Evolutionary conservation across 2,888 invertebrate genomes (phyloP).

Genomic region (Trichogramma evanescens): DNA sequence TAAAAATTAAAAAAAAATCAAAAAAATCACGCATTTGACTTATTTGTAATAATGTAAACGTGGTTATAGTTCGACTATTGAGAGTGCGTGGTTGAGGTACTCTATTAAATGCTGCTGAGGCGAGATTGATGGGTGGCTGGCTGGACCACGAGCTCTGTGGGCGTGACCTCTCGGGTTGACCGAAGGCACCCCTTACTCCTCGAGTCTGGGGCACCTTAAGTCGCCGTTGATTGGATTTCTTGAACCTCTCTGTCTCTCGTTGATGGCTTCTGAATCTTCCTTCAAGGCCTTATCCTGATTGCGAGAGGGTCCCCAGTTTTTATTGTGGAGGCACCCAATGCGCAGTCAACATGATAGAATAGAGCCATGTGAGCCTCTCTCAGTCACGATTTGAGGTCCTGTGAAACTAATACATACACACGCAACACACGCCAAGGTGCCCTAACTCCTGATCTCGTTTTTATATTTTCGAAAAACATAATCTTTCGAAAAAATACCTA

Average conservation of each 20-base stretch:
- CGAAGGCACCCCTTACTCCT: conserved; percentile 12
- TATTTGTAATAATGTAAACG: not conserved
- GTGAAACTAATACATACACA: conserved; percentile 49
- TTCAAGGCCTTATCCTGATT: conserved; percentile 31
- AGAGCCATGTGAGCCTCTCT: conserved; percentile 19
- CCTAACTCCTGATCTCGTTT: conserved; percentile 26
- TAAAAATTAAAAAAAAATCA: not conserved
- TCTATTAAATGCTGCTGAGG: conserved; percentile 42
- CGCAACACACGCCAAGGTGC: conserved; percentile 46
- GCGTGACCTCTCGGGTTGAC: conserved; percentile 12
- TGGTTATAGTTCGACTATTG: conserved; percentile 39
- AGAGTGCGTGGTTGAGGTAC: conserved; percentile 46
- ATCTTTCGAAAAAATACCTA: conserved; percentile 2
- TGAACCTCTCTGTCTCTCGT: conserved; percentile 13
- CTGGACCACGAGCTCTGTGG: conserved; percentile 22
- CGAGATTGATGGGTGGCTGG: conserved; percentile 28
- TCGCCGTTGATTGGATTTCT: conserved; percentile 29
- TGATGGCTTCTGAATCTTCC: not conserved
- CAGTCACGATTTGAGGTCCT: conserved; percentile 39
- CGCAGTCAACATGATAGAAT: conserved; percentile 24
- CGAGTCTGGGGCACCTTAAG: conserved; percentile 13
- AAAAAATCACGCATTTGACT: too few relatives aligned
- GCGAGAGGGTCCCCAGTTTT: conserved; percentile 33
- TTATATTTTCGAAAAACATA: conserved; percentile 13
- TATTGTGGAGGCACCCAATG: conserved; percentile 23